A percentile compares a stretch with the other conserved stretches of the same genome.
These are phyloP conservation scores for Pteromalus puparum DNA, from an alignment of 1,140 invertebrate species.

Conservation along the genomic window DNA sequence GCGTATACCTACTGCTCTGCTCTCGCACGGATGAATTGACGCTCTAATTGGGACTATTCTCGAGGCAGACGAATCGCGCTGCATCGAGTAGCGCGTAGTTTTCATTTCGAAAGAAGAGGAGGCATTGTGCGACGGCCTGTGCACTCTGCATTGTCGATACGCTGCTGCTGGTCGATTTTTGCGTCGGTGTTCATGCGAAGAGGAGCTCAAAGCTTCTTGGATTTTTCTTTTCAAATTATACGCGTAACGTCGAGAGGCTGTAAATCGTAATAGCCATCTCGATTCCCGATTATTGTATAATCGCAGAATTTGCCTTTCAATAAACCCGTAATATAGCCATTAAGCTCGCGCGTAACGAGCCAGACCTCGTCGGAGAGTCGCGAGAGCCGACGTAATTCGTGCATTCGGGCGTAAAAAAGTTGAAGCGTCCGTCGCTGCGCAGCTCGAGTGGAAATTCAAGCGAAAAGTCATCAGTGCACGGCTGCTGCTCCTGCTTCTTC, in stretches of 20 bases:
- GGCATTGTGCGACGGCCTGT: too few relatives aligned
- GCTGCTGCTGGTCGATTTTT: neutral
- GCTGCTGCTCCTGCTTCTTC: neutral
- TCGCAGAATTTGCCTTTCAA: neutral
- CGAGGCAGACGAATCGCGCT: neutral
- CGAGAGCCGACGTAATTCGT: neutral
- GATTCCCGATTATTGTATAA: neutral
- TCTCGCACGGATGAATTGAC: neutral
- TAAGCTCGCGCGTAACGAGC: neutral
- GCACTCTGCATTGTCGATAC: neutral
- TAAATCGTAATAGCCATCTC: too few relatives aligned
- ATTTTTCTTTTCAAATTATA: too few relatives aligned
- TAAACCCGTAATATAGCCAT: neutral
- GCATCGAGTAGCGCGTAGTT: slow-evolving; percentile 1
- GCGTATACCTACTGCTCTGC: too few relatives aligned
- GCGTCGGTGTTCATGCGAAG: too few relatives aligned
- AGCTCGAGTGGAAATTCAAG: neutral
- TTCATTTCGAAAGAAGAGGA: neutral
- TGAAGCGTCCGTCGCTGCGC: neutral
- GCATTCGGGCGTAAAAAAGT: neutral
- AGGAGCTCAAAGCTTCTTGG: too few relatives aligned
- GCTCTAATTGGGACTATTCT: slow-evolving; percentile 30
- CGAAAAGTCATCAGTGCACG: neutral
- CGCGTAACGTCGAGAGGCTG: too few relatives aligned
- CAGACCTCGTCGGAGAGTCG: neutral